Conservation (phyloP, 2,113 vertebrate species). For the Penelope pileata region DNA sequence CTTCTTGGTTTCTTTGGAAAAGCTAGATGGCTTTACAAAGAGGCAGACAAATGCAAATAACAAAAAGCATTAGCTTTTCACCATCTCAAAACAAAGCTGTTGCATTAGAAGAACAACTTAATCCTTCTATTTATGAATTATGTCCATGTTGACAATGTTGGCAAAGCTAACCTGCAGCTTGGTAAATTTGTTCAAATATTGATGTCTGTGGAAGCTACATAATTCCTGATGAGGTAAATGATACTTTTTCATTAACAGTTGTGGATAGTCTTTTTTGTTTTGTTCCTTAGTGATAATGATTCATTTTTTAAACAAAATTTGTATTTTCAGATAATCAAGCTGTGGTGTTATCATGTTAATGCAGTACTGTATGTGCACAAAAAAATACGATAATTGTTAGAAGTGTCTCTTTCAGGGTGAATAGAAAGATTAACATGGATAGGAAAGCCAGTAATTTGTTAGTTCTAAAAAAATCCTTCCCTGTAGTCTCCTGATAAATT, state of each 20-base stretch:
- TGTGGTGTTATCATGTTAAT: background rate
- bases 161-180: background rate
- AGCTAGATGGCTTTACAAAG: background rate
- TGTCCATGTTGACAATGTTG: background rate
- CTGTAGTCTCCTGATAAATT: background rate
- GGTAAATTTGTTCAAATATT: background rate
- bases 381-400: constrained; percentile 12
- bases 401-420: background rate
- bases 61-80: background rate
- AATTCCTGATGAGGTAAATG: background rate
- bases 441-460: constrained; percentile 14
- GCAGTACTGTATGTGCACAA: background rate
- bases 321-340: background rate
- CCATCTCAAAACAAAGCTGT: background rate
- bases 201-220: background rate
- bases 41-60: background rate
- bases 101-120: background rate
- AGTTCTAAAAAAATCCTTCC: background rate
- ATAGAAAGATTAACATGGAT: background rate
- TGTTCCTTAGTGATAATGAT: background rate
- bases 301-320: background rate
- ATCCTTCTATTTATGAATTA: no score
- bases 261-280: background rate
- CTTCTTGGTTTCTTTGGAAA: background rate
- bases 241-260: background rate